Percentiles rank a stretch among this genome's conserved stretches.
These are phyloP conservation scores for Rallus limicola DNA, from an alignment of 2,113 vertebrate species.

Conservation along the genomic window DNA sequence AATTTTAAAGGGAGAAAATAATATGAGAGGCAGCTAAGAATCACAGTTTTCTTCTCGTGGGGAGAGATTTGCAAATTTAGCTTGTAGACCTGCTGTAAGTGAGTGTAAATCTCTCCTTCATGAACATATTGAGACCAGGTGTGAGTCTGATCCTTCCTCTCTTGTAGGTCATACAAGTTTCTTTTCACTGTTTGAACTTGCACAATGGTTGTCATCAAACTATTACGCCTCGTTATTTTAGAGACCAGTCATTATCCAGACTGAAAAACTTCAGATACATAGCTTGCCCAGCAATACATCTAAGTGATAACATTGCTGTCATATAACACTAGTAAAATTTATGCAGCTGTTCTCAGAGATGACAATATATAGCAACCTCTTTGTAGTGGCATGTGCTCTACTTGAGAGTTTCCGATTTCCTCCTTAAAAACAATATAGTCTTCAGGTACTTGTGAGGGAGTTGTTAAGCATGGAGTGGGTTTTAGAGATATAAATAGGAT, in stretches of 20 bases:
- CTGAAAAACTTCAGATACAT: background rate
- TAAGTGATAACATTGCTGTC: background rate
- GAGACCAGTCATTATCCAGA: background rate
- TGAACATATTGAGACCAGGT: slow-evolving; percentile 32
- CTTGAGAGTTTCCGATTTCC: background rate
- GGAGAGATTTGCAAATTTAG: background rate
- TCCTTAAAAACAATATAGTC: background rate
- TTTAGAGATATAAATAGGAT: background rate
- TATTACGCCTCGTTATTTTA: slow-evolving; percentile 6
- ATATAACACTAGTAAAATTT: background rate
- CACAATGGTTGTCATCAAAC: background rate
- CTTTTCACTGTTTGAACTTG: slow-evolving; percentile 9
- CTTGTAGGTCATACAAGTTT: background rate
- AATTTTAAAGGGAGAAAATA: background rate
- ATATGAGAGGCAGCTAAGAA: background rate
- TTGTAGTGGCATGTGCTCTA: background rate
- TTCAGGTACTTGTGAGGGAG: background rate
- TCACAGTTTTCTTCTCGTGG: background rate
- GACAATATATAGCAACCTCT: background rate
- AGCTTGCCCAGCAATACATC: background rate
- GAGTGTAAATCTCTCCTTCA: background rate
- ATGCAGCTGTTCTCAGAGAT: background rate
- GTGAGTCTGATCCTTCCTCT: slow-evolving; percentile 8
- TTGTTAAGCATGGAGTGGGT: background rate
- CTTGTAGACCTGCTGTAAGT: background rate